Conservation (phyloP, 2,888 invertebrate genomes). For the Unio delphinus region DNA sequence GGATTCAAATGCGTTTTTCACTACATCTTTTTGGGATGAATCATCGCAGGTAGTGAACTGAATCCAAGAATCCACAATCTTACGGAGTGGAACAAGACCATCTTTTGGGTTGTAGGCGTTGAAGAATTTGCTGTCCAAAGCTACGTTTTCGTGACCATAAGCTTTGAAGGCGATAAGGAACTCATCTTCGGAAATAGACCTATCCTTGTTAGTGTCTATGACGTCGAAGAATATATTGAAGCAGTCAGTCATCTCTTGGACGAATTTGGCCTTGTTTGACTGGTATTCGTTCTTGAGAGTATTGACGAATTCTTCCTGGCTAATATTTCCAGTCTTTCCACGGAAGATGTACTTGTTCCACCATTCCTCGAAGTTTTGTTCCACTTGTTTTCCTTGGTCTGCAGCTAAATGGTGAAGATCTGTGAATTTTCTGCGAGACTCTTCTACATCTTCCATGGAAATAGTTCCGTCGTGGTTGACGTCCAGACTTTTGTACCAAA, state of each 20-base stretch:
- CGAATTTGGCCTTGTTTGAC: conserved; percentile 27
- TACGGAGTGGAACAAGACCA: conserved; percentile 33
- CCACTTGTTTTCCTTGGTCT: conserved; percentile 26
- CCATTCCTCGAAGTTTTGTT: conserved; percentile 35
- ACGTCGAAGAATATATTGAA: conserved; percentile 42
- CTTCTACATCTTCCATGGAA: conserved; percentile 46
- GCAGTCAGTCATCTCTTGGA: conserved; percentile 27
- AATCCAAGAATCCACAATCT: conserved; percentile 43
- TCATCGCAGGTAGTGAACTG: conserved; percentile 23
- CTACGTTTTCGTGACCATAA: conserved; percentile 46
- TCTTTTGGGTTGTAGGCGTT: conserved; percentile 26
- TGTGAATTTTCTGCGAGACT: conserved; percentile 42
- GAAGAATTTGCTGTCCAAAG: conserved; percentile 37
- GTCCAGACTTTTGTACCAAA: conserved; percentile 48
- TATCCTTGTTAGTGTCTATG: conserved; percentile 47
- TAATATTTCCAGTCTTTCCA: conserved; percentile 24
- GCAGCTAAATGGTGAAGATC: conserved; percentile 36
- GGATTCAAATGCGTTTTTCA: conserved; percentile 37
- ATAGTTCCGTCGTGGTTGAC: conserved; percentile 51
- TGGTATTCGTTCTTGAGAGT: conserved; percentile 17
- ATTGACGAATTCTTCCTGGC: conserved; percentile 30
- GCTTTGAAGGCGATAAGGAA: conserved; percentile 47
- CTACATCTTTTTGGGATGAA: conserved; percentile 20
- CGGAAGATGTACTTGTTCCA: conserved; percentile 43
- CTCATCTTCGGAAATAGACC: conserved; percentile 42